These are phyloP conservation scores for Phoenicopterus ruber DNA, from an alignment of 2,113 vertebrate genomes.

Conservation along the genomic window DNA sequence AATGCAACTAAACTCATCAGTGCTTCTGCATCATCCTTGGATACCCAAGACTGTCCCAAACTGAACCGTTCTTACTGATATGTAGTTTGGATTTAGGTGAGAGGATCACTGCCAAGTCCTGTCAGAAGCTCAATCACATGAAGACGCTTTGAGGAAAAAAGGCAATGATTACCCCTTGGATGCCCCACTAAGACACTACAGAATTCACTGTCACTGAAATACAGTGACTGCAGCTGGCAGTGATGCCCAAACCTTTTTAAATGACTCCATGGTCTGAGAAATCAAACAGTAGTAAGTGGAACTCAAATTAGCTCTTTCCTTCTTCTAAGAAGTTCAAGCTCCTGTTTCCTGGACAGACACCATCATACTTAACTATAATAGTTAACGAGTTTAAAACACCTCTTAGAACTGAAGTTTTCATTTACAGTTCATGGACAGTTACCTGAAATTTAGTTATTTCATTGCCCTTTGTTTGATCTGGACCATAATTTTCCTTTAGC, in stretches of 20 bases:
- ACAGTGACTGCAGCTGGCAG: not conserved
- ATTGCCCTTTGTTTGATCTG: not conserved
- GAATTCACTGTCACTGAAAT: not conserved
- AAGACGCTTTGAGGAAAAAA: not conserved
- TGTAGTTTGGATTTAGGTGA: not conserved
- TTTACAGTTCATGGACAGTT: not conserved
- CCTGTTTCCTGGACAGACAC: not conserved
- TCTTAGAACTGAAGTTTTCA: not conserved
- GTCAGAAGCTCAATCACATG: not conserved
- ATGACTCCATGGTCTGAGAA: not conserved
- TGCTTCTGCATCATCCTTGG: not conserved
- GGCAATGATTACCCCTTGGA: not conserved
- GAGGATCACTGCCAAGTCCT: not conserved
- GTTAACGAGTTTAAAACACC: not conserved
- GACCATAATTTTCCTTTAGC: not conserved
- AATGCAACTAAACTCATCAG: not conserved
- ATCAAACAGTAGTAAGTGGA: not conserved
- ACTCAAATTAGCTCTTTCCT: not conserved
- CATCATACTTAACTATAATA: not conserved
- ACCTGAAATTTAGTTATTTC: not conserved
- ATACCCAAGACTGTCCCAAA: not conserved
- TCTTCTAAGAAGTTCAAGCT: not conserved
- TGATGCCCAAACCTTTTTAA: not conserved
- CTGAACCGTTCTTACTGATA: not conserved
- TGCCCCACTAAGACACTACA: no score